These are phyloP conservation scores for Neopelma chrysocephalum DNA, from an alignment of 2,797 vertebrate genomes.

Conservation along the genomic window DNA sequence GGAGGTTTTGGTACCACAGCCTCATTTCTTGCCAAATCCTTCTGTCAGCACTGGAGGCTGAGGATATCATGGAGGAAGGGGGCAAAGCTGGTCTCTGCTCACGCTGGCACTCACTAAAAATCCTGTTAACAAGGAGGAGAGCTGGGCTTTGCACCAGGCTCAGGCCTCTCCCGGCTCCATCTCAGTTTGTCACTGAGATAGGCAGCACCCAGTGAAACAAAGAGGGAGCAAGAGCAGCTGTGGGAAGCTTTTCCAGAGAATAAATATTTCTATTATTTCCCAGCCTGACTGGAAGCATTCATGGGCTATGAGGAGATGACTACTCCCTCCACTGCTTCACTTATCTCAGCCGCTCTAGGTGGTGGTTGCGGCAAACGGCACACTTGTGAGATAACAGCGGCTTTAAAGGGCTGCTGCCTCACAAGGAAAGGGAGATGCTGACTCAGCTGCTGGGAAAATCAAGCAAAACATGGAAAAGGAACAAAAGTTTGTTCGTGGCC, in stretches of 20 bases:
- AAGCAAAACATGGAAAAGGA: constrained; percentile 36
- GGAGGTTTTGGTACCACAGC: background rate
- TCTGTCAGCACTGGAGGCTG: background rate
- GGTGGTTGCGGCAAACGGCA: constrained; percentile 41
- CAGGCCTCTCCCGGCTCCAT: background rate
- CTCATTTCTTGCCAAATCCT: background rate
- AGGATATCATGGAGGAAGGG: background rate
- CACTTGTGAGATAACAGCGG: background rate
- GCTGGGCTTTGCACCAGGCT: background rate
- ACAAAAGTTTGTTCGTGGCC: constrained; percentile 10
- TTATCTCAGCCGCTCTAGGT: constrained; percentile 50
- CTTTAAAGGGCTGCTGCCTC: constrained; percentile 25
- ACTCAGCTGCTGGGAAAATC: constrained; percentile 53
- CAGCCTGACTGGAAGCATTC: constrained; percentile 56
- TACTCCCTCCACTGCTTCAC: constrained; percentile 40
- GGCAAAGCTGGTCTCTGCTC: background rate
- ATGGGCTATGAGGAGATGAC: constrained; percentile 30
- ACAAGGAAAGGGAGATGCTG: constrained; percentile 1
- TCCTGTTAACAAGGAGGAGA: background rate
- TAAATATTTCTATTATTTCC: constrained; percentile 66
- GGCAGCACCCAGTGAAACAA: constrained; percentile 6
- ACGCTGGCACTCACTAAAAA: background rate
- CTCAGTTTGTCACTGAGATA: background rate
- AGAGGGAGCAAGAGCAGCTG: constrained; percentile 36
- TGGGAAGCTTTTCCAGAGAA: constrained; percentile 20